phyloP scores from a whole-genome alignment of 2,797 vertebrate species.

The Todus mexicanus region DNA sequence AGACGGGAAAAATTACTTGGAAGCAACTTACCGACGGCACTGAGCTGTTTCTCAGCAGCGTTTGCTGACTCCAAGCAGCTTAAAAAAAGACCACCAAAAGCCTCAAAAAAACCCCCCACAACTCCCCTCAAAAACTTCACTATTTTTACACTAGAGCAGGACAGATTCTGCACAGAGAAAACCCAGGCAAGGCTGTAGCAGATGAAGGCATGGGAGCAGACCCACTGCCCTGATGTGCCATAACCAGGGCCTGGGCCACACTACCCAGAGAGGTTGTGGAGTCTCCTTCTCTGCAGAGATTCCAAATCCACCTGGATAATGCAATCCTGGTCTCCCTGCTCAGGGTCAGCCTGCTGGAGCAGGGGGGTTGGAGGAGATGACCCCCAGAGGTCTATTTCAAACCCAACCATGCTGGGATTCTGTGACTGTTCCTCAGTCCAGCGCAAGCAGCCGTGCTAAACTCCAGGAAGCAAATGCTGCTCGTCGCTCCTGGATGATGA shows the following conservation, averaged over 20 bases:
- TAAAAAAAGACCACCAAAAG: too few relatives aligned
- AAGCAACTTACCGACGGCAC: not conserved
- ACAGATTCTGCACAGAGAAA: not conserved
- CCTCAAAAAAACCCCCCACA: not conserved
- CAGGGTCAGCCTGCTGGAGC: not conserved
- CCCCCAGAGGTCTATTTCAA: not conserved
- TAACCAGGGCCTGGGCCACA: not conserved
- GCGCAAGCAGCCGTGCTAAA: fast-evolving
- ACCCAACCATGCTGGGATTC: not conserved
- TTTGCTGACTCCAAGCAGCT: not conserved
- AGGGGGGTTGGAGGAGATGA: not conserved
- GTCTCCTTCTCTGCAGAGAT: not conserved
- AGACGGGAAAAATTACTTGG: not conserved
- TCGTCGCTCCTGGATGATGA: not conserved
- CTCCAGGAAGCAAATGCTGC: fast-evolving
- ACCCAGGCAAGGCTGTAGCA: not conserved
- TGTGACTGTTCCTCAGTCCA: not conserved
- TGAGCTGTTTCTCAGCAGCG: fast-evolving
- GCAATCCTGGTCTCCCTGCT: not conserved
- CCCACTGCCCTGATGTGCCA: not conserved
- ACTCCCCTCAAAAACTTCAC: not conserved
- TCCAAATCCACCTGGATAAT: not conserved
- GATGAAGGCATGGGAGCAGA: not conserved
- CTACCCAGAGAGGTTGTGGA: not conserved
- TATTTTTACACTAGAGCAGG: not conserved